These are phyloP conservation scores for Ptilonorhynchus violaceus DNA, from an alignment of 2,113 vertebrate genomes.

Conservation along the genomic window DNA sequence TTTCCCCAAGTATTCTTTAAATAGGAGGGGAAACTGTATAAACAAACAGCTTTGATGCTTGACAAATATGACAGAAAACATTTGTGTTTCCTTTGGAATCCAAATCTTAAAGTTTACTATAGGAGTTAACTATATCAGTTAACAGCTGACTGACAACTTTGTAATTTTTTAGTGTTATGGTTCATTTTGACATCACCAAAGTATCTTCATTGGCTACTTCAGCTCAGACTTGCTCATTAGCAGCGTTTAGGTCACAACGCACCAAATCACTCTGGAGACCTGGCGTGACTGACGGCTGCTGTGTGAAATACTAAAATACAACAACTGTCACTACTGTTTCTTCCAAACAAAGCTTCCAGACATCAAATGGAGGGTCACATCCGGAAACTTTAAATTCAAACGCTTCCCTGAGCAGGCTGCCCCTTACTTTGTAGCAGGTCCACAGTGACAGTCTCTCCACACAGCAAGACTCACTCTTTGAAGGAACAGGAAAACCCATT, in stretches of 20 bases:
- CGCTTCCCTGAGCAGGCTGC: background rate
- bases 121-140: background rate
- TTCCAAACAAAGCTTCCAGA: background rate
- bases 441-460: background rate
- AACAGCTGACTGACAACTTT: background rate
- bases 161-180: background rate
- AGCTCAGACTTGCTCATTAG: background rate
- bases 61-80: conserved; percentile 12
- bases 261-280: background rate
- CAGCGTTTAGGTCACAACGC: background rate
- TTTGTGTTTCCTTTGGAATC: conserved; percentile 3
- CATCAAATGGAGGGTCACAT: background rate
- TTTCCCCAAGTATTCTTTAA: conserved; percentile 2
- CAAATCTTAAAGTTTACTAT: background rate
- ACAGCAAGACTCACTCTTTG: background rate
- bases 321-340: background rate
- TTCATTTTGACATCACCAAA: background rate
- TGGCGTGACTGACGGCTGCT: background rate
- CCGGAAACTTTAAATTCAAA: background rate
- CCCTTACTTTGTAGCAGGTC: background rate
- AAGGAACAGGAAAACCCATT: background rate
- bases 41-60: background rate
- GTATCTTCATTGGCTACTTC: background rate
- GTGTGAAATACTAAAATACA: background rate
- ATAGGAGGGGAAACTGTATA: background rate